A percentile compares a stretch with the other conserved stretches of the same genome.
Conservation (phyloP, 2,888 invertebrate species). For the Torymus texanus region DNA sequence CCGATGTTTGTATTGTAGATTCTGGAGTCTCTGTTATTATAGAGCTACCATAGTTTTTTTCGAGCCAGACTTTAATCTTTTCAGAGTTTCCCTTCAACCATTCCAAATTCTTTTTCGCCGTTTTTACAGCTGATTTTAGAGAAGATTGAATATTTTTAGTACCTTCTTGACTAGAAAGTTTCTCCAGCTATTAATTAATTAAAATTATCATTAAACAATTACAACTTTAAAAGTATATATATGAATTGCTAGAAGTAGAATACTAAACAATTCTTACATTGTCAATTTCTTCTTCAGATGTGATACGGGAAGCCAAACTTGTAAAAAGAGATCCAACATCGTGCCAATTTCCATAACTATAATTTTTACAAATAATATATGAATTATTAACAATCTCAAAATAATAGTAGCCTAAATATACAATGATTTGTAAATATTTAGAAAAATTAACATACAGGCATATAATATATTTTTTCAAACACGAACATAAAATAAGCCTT, state of each 20-base stretch:
- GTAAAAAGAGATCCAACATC: conserved; percentile 60
- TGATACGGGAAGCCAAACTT: conserved; percentile 59
- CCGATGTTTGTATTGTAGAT: too few species aligned
- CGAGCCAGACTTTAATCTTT: conserved; percentile 55
- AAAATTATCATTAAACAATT: neutral
- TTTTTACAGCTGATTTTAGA: conserved; percentile 23
- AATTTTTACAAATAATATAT: conserved; percentile 2
- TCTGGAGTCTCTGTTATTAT: too few species aligned
- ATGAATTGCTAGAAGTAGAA: too few species aligned
- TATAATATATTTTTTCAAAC: too few species aligned
- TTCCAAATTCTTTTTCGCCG: conserved; percentile 53
- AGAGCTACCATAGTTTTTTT: conserved; percentile 6
- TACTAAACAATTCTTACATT: conserved; percentile 57
- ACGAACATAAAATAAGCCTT: too few species aligned
- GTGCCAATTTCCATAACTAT: conserved; percentile 64
- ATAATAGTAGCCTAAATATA: too few species aligned
- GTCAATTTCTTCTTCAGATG: conserved; percentile 57
- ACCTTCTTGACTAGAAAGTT: conserved; percentile 40
- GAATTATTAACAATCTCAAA: too few species aligned
- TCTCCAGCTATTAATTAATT: conserved; percentile 56
- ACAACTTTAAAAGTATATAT: too few species aligned
- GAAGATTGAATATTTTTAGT: conserved; percentile 1
- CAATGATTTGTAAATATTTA: too few species aligned
- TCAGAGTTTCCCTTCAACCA: conserved; percentile 50
- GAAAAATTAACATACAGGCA: too few species aligned